A percentile compares a stretch with the other conserved stretches of the same genome.
phyloP scores from a whole-genome alignment of 2,797 vertebrate genomes.

The Rhinatrema bivittatum region DNA sequence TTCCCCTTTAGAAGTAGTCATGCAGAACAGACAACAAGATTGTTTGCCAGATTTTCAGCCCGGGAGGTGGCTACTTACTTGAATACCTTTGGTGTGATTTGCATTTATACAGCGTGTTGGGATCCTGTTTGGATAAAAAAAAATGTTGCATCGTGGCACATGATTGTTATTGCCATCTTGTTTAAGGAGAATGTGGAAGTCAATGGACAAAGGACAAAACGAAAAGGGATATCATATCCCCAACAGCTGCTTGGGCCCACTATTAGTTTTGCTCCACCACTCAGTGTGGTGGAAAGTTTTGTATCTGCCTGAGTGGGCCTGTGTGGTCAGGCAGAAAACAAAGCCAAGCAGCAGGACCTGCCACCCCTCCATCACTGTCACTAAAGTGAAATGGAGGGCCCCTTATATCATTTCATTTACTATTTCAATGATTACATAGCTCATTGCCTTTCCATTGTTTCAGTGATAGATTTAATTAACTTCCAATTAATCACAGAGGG shows the following conservation, averaged over 20 bases:
- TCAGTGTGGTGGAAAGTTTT: slow-evolving; percentile 38
- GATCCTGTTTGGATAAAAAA: too few species aligned
- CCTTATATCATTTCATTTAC: slow-evolving; percentile 87
- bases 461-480: slow-evolving; percentile 98
- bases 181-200: too few species aligned
- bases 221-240: slow-evolving; percentile 6
- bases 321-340: slow-evolving; percentile 58
- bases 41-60: too few species aligned
- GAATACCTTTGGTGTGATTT: too few species aligned
- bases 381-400: slow-evolving; percentile 68
- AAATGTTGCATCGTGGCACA: too few species aligned
- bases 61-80: too few species aligned
- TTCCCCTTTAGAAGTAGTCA: too few species aligned
- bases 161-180: too few species aligned
- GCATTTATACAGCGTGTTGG: too few species aligned
- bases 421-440: slow-evolving; percentile 96
- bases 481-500: slow-evolving; percentile 95
- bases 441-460: slow-evolving; percentile 98
- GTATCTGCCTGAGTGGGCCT: slow-evolving; percentile 28
- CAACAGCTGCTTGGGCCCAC: slow-evolving; percentile 7
- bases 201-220: not conserved
- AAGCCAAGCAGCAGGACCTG: slow-evolving; percentile 47
- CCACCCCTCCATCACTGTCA: slow-evolving; percentile 91
- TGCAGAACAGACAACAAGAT: too few species aligned
- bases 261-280: slow-evolving; percentile 16